Evolutionary conservation across 2,113 vertebrate species (phyloP), one percentile per base, ranked within the genome.

Genomic region (Empidonax alnorum): DNA sequence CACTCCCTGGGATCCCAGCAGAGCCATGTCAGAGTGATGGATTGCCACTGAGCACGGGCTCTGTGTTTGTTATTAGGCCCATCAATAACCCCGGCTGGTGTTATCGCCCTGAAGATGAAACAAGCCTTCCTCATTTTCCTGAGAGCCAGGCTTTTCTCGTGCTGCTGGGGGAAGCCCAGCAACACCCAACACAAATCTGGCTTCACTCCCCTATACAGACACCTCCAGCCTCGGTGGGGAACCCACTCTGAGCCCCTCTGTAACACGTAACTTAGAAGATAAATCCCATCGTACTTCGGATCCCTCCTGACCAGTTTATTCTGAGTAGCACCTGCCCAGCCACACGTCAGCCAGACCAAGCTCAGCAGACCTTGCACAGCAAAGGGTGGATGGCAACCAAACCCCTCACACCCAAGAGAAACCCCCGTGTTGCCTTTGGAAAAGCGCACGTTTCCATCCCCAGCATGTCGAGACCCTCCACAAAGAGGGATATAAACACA

Each of bases 41-140:
- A 85, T 33, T 25, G 78, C 89, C 37, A 14, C 3, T 0, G 35
- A 50, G 71, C 35, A 1, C 25, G 3, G 27, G 17, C 67, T 65
- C 63, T 6, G 3, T 30, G 31, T 24, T 92, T 27, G 52, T 67
- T 69, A 91, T 74, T 47, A 25, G 72, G 76, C 16, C 56, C 94
- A 95, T 93, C 97, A 80, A 74, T 80, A 95, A 84, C 67, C 75
- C 79, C 1, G 22, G 63, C 77, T 74, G 69, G n/a, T 35, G 69
- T 76, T 93, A 90, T 62, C 28, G 25, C 65, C 69, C 81, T 65
- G 62, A 52, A n/a, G 63, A 92, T 93, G 74, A 74, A 96, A 87
- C 10, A 9, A 83, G n/a, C 22, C 7, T n/a, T 65, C 74, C 89
- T 49, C 19, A 33, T 88, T 79, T 61, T 22, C 21, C 23, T 14